These are phyloP conservation scores for Coracias cyanogaster DNA, from an alignment of 2,797 vertebrate genomes.

Conservation along the genomic window DNA sequence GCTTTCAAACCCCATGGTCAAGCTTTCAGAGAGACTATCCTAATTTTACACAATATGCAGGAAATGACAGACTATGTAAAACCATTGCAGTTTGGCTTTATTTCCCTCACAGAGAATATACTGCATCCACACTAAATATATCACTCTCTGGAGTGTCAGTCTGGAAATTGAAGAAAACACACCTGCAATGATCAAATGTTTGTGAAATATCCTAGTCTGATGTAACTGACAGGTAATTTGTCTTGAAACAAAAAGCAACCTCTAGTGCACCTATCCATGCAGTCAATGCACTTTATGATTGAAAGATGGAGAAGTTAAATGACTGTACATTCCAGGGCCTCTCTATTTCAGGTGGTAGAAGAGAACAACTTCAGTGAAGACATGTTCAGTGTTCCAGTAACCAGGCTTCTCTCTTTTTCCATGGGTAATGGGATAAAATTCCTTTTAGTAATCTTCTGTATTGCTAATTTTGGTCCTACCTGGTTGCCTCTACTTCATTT, in stretches of 20 bases:
- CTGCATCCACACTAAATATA: background rate
- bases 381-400: background rate
- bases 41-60: constrained; percentile 41
- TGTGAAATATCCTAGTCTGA: background rate
- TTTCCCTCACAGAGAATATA: background rate
- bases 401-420: background rate
- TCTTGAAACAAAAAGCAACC: constrained; percentile 2
- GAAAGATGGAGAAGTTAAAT: constrained; percentile 2
- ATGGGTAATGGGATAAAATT: background rate
- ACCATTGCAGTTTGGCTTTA: constrained; percentile 17
- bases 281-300: background rate
- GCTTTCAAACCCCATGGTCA: constrained; percentile 22
- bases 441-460: background rate
- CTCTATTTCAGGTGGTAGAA: background rate
- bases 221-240: constrained; percentile 8
- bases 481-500: background rate
- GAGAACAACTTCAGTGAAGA: background rate
- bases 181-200: background rate
- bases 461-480: background rate
- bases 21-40: background rate
- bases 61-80: constrained; percentile 45
- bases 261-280: accelerated
- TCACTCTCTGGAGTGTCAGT: background rate
- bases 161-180: background rate
- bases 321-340: background rate